These are phyloP conservation scores for Taeniopygia guttata DNA, from an alignment of 2,797 vertebrate species.

Conservation along the genomic window DNA sequence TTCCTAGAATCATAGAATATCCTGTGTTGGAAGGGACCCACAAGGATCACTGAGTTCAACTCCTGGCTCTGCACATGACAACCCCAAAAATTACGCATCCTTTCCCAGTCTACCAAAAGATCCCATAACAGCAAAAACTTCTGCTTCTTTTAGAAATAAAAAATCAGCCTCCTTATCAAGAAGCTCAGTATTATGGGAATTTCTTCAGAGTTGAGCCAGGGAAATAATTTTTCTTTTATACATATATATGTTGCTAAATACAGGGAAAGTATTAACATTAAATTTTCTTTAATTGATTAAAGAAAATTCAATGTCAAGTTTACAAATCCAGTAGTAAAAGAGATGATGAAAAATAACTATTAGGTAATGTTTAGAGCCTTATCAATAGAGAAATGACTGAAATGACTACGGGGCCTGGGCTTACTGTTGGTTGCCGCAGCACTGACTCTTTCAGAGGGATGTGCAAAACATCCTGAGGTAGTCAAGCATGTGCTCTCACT, in stretches of 20 bases:
- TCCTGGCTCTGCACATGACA: background rate
- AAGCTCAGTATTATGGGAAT: background rate
- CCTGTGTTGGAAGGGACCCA: background rate
- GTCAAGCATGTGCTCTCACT: background rate
- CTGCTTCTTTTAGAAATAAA: background rate
- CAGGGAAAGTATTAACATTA: no score
- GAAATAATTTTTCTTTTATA: background rate
- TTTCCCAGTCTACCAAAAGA: background rate
- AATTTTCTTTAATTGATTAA: no score
- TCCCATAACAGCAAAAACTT: background rate
- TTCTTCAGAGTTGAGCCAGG: background rate
- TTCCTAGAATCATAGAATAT: background rate
- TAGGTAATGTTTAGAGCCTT: background rate
- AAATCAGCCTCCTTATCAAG: background rate
- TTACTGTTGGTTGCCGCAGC: background rate
- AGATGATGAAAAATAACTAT: background rate
- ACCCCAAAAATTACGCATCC: background rate
- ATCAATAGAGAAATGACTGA: background rate
- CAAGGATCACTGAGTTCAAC: background rate
- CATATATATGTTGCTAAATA: background rate
- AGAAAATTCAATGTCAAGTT: background rate
- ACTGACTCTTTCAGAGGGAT: background rate
- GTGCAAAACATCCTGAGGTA: background rate
- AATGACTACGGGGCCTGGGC: background rate
- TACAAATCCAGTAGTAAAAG: background rate